phyloP scores from a whole-genome alignment of 2,888 invertebrate genomes.

The Malthinus flaveolus region DNA sequence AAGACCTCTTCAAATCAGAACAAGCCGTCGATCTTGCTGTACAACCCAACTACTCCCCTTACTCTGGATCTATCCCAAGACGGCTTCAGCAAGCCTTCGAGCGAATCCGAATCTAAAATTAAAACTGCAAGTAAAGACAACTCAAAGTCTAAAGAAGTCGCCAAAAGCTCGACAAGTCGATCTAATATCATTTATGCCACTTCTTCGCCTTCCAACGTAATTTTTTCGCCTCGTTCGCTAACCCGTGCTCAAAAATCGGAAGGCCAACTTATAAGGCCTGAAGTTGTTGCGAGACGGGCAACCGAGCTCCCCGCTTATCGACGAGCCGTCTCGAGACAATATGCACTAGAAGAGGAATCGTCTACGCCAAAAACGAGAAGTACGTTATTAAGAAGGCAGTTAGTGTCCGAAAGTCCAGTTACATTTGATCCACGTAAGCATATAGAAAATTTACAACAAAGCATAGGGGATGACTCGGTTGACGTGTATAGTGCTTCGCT shows the following conservation, averaged over 20 bases:
- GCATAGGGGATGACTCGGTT: slow-evolving; percentile 66
- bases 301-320: slow-evolving; percentile 45
- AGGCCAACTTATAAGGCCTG: slow-evolving; percentile 49
- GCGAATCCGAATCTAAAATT: slow-evolving; percentile 50
- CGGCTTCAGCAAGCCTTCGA: slow-evolving; percentile 52
- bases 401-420: slow-evolving; percentile 60
- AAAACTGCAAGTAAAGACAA: slow-evolving; percentile 42
- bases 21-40: slow-evolving; percentile 56
- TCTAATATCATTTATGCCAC: slow-evolving; percentile 48
- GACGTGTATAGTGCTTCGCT: slow-evolving; percentile 71
- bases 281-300: slow-evolving; percentile 42
- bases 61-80: slow-evolving; percentile 66
- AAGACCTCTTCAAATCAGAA: slow-evolving; percentile 60
- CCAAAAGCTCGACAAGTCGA: slow-evolving; percentile 47
- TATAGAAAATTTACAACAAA: slow-evolving; percentile 62
- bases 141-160: slow-evolving; percentile 40
- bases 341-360: slow-evolving; percentile 48
- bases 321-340: slow-evolving; percentile 41
- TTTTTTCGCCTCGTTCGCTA: slow-evolving; percentile 31
- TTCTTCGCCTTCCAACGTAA: slow-evolving; percentile 47
- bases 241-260: slow-evolving; percentile 41
- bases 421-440: slow-evolving; percentile 58
- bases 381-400: slow-evolving; percentile 65
- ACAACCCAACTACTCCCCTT: slow-evolving; percentile 54
- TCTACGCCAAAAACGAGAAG: slow-evolving; percentile 58